Evolutionary conservation across 35 echinoderm and acorn worm species (phyloP).

Genomic region (Nesometra sesokonis): DNA sequence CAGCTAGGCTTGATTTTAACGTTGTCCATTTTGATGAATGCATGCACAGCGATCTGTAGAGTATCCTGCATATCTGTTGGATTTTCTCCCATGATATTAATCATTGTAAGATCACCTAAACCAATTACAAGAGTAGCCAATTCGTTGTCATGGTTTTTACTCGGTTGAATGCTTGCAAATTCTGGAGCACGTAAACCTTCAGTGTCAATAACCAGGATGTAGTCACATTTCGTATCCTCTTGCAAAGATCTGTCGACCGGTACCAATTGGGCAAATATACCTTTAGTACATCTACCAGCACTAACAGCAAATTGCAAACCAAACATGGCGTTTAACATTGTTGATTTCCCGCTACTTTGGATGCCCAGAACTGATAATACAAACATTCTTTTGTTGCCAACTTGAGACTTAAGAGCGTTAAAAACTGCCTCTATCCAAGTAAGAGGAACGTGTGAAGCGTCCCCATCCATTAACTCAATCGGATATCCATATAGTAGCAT

Average conservation of each 20-base stretch:
- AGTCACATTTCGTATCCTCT: slow-evolving; percentile 3
- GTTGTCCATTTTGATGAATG: slow-evolving; percentile 29
- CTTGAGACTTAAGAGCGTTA: background rate
- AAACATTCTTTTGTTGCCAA: background rate
- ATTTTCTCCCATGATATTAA: slow-evolving; percentile 27
- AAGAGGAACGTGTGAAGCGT: slow-evolving; percentile 1
- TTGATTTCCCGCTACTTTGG: slow-evolving; percentile 37
- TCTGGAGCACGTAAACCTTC: slow-evolving; percentile 11
- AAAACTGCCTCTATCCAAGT: slow-evolving; percentile 3
- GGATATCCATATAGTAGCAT: slow-evolving; percentile 13
- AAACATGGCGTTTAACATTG: slow-evolving; percentile 16
- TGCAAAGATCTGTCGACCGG: background rate
- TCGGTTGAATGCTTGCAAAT: background rate
- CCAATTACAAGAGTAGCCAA: slow-evolving; percentile 18
- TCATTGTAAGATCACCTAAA: slow-evolving; percentile 20
- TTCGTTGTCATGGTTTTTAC: slow-evolving; percentile 21
- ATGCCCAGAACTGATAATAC: slow-evolving; percentile 21
- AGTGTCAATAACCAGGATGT: slow-evolving; percentile 18
- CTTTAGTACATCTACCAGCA: slow-evolving; percentile 29
- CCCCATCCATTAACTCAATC: slow-evolving; percentile 23
- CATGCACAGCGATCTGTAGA: slow-evolving; percentile 29
- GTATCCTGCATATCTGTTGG: slow-evolving; percentile 13
- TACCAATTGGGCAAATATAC: slow-evolving; percentile 11
- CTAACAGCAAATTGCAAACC: slow-evolving; percentile 36
- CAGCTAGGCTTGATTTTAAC: slow-evolving; percentile 5